Base-by-base conservation (phyloP, 1,140 invertebrate species). In the Aporrectodea caliginosa region DNA sequence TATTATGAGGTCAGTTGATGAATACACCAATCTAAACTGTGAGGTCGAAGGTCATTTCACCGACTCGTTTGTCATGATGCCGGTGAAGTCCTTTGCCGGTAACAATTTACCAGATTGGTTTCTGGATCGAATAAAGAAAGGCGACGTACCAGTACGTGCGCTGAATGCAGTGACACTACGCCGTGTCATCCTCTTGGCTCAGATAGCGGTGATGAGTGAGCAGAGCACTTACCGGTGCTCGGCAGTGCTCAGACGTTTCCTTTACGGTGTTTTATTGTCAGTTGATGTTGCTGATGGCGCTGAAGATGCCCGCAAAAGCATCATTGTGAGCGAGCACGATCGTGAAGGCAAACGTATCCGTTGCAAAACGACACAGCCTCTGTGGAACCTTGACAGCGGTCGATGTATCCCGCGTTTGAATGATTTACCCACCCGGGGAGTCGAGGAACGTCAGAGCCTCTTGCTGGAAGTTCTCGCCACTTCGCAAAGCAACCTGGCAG, bases 401-500 rank as follows among this genome's bases (percentile, higher is more conserved):
- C 6, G 43, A 58, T 22, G 22, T 12, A 22, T 58, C 43, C 43
- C 43, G 6, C 43, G 43, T 22, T 58, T 58, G 22, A 22, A 58
- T 12, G 43, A 58, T 22, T 12, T 58, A 6, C 43, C 43, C 22
- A 22, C 6, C 43, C 43, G 6, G 6, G 43, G 22, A 6, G 43
- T 12, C 6, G 6, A 22, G 6, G 43, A 58, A 22, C 43, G 43
- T 58, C 43, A 58, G 43, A 58, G 22, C 22, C 6, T 27, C 27
- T 22, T 75, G 31, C 14, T 43, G 69, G n/a, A 35, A 32, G 1
- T 82, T 79, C 35, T 76, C 43, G 32, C 1, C 0, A 35, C 29
- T 1, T 2, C 6, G 29, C 1, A 58, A 27, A 58, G n/a, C 2
- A 29, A 35, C n/a, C 35, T 76, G 12, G n/a, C 43, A 6, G 35